phyloP scores from a whole-genome alignment of 2,797 vertebrate species.

The Sebastes goodei region DNA sequence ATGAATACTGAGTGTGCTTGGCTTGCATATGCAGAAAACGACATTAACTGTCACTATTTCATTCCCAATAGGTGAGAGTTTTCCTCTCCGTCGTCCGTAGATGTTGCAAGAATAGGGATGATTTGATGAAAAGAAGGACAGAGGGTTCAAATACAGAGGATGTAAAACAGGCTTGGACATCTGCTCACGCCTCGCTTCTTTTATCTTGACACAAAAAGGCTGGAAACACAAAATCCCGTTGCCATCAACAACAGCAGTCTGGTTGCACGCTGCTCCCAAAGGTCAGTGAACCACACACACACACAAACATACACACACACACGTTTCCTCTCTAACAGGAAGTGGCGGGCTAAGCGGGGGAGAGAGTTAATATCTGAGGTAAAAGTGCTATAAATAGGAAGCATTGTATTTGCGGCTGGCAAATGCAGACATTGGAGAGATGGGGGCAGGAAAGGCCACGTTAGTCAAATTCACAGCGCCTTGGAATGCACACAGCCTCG shows the following conservation, averaged over 20 bases:
- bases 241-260: conserved; percentile 54
- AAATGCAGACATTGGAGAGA: conserved; percentile 50
- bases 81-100: background rate
- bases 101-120: background rate
- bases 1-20: conserved; percentile 7
- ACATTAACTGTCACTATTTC: background rate
- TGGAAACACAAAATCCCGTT: conserved; percentile 63
- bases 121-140: conserved; percentile 4
- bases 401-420: conserved; percentile 70
- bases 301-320: conserved; percentile 29
- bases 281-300: conserved; percentile 62
- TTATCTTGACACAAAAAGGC: conserved; percentile 46
- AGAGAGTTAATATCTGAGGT: conserved; percentile 77
- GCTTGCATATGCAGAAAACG: conserved; percentile 15
- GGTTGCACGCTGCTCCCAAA: conserved; percentile 47
- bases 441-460: conserved; percentile 60
- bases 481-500: conserved; percentile 41
- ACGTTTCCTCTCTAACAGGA: conserved; percentile 76
- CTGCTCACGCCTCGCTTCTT: conserved; percentile 47
- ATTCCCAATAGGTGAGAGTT: background rate
- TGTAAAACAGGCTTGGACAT: conserved; percentile 17
- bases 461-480: conserved; percentile 61
- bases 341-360: conserved; percentile 57
- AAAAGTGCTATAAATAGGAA: conserved; percentile 79
- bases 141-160: background rate